Evolutionary conservation across 2,888 invertebrate species (phyloP).

Genomic region (Lasioglossum leucozonium): DNA sequence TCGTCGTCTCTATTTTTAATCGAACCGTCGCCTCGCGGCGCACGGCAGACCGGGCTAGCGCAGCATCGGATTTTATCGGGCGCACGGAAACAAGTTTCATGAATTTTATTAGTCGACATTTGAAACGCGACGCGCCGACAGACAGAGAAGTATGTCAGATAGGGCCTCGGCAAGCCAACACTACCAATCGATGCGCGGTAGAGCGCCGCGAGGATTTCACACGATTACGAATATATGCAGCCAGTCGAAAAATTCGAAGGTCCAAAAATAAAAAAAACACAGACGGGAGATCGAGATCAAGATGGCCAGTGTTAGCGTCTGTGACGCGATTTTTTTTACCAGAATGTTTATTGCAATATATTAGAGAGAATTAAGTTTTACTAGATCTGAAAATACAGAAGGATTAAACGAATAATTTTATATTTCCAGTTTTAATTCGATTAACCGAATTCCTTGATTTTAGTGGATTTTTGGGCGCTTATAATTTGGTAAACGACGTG

Average conservation of each 20-base stretch:
- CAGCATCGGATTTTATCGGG: conserved; percentile 31
- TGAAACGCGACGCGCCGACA: conserved; percentile 57
- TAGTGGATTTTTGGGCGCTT: background rate
- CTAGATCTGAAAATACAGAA: too few species aligned
- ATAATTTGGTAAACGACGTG: background rate
- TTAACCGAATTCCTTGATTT: background rate
- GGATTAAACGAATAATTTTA: too few species aligned
- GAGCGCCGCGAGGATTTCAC: conserved; percentile 45
- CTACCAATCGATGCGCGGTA: conserved; percentile 75
- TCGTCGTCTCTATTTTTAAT: conserved; percentile 25
- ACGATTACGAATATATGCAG: conserved; percentile 27
- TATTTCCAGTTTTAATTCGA: background rate
- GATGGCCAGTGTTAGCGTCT: background rate
- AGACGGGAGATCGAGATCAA: background rate
- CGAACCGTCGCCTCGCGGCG: too few species aligned
- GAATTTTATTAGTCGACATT: conserved; percentile 61
- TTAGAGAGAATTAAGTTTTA: too few species aligned
- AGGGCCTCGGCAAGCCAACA: conserved; percentile 64
- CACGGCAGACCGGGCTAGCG: background rate
- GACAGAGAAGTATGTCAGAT: conserved; percentile 45
- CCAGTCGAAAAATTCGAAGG: background rate
- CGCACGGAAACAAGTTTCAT: conserved; percentile 47
- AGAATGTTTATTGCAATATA: too few species aligned
- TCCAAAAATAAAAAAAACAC: background rate
- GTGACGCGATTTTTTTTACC: too few species aligned